Evolutionary conservation across 2,888 invertebrate genomes (phyloP).

Genomic region (Scaptomyza cyrtandrae): DNA sequence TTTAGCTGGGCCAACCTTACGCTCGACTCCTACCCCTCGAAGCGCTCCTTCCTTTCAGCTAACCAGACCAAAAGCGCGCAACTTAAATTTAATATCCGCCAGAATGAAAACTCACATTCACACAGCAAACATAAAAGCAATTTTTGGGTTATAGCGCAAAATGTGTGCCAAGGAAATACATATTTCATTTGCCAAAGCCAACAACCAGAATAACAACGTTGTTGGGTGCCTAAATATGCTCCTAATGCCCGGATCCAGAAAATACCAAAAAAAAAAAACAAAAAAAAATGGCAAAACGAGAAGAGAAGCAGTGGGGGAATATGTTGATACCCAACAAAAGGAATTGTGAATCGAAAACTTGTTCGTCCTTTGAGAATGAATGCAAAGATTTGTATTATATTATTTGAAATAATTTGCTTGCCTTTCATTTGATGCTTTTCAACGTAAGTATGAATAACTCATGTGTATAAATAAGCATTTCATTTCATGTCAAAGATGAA

Average conservation of each 20-base stretch:
- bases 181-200: slow-evolving; percentile 51
- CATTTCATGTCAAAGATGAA: too few species aligned
- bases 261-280: too few species aligned
- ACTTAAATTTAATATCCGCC: slow-evolving; percentile 41
- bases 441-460: too few species aligned
- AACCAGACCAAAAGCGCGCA: not conserved
- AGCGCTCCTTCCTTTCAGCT: not conserved
- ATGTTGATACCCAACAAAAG: not conserved
- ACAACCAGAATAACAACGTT: not conserved
- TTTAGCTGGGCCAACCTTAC: not conserved
- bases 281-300: not conserved
- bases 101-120: not conserved
- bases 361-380: too few species aligned
- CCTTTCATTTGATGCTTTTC: too few species aligned
- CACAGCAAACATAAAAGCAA: too few species aligned
- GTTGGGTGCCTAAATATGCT: slow-evolving; percentile 27
- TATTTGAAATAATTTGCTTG: too few species aligned
- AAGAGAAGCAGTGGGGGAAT: not conserved
- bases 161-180: slow-evolving; percentile 63
- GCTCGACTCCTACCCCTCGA: not conserved
- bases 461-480: too few species aligned
- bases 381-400: not conserved
- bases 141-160: too few species aligned
- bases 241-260: slow-evolving; percentile 18
- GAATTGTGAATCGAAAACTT: not conserved